These are phyloP conservation scores for Lomographa bimaculata DNA, from an alignment of 2,888 invertebrate genomes.

Conservation along the genomic window DNA sequence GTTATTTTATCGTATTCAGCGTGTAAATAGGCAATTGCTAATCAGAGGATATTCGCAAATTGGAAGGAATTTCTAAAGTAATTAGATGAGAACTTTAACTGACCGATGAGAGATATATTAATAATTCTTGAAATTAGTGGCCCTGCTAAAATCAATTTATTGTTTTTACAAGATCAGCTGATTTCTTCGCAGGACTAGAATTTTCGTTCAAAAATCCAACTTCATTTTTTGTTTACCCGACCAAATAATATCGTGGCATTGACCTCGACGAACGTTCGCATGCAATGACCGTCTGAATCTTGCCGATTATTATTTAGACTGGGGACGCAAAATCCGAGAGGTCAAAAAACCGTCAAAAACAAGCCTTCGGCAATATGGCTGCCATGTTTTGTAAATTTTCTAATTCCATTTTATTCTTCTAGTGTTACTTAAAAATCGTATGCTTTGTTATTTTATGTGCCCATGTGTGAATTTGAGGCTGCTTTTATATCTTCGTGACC, in stretches of 20 bases:
- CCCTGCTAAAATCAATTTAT: no score
- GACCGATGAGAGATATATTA: no score
- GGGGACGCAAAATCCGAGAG: slow-evolving; percentile 77
- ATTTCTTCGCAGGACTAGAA: slow-evolving; percentile 22
- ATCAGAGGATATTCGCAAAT: slow-evolving; percentile 31
- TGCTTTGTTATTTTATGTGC: no score
- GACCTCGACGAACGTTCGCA: slow-evolving; percentile 39
- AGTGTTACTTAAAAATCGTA: no score
- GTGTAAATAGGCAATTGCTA: slow-evolving; percentile 19
- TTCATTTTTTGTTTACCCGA: slow-evolving; percentile 48
- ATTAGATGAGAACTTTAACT: no score
- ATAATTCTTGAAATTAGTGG: slow-evolving; percentile 4
- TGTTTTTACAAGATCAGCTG: slow-evolving; percentile 35
- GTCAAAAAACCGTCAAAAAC: slow-evolving; percentile 80
- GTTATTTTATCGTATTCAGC: slow-evolving; percentile 21
- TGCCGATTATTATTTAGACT: slow-evolving; percentile 59
- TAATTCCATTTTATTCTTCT: no score
- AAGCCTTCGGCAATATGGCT: slow-evolving; percentile 77
- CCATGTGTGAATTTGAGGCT: slow-evolving; percentile 20
- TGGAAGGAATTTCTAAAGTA: no score
- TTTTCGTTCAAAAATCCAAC: slow-evolving; percentile 32
- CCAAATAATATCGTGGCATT: slow-evolving; percentile 43
- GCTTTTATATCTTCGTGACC: slow-evolving; percentile 31
- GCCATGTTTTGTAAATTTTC: slow-evolving; percentile 59
- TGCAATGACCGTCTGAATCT: slow-evolving; percentile 50